Conservation (phyloP, 2,888 invertebrate species). For the Eupithecia abbreviata region DNA sequence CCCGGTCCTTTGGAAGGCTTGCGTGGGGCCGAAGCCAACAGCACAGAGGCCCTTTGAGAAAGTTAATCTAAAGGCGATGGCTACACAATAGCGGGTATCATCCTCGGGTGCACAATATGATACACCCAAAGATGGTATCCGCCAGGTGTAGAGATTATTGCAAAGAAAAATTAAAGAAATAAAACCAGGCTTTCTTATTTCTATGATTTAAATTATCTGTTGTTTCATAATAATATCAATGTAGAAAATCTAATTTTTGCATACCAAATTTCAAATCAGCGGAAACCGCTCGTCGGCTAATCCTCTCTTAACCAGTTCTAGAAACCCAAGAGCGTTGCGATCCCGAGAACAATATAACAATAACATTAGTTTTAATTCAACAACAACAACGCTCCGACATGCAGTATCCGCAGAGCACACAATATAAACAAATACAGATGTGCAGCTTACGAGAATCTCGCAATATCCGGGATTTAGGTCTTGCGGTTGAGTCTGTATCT, state of each 20-base stretch:
- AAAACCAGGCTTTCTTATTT: no score
- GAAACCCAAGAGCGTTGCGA: neutral
- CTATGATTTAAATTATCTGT: no score
- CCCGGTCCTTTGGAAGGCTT: no score
- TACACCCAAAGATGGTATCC: no score
- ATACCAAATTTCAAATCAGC: neutral
- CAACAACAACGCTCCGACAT: conserved; percentile 23
- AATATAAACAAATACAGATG: conserved; percentile 25
- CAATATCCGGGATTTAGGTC: neutral
- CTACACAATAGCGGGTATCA: no score
- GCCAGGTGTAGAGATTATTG: no score
- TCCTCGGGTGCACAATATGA: no score
- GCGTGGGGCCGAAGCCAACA: no score
- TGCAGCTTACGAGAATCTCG: conserved; percentile 6
- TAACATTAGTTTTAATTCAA: conserved; percentile 24
- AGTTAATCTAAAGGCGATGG: no score
- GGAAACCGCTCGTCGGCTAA: neutral
- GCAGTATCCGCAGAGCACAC: conserved; percentile 17
- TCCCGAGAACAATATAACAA: conserved; percentile 18
- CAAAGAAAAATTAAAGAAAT: no score
- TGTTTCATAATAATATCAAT: neutral
- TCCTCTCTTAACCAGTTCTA: neutral
- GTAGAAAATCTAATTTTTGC: neutral
- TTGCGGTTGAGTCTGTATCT: neutral
- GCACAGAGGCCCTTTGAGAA: no score